These are phyloP conservation scores for Alligator mississippiensis DNA, from an alignment of 2,113 vertebrate species.

Conservation along the genomic window DNA sequence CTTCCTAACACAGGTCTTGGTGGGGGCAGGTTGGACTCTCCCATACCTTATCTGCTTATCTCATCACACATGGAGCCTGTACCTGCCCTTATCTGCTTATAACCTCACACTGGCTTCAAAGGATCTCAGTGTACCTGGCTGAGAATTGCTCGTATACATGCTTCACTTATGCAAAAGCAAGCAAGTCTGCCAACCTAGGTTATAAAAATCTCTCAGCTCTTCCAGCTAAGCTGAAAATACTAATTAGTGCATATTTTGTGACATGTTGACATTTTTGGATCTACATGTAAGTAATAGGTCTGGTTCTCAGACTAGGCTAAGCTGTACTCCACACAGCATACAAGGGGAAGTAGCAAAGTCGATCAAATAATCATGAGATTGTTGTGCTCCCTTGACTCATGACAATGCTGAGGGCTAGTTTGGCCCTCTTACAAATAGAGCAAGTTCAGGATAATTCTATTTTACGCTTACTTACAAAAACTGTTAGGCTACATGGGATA, in stretches of 20 bases:
- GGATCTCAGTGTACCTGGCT: not conserved
- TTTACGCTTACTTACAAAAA: not conserved
- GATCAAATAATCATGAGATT: not conserved
- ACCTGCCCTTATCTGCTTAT: not conserved
- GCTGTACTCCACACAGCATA: not conserved
- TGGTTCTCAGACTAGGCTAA: rapidly evolving
- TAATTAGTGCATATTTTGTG: rapidly evolving
- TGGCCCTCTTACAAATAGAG: not conserved
- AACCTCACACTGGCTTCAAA: not conserved
- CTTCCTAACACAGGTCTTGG: too few relatives aligned
- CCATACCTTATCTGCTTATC: too few relatives aligned
- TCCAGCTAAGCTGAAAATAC: not conserved
- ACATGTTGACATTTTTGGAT: not conserved
- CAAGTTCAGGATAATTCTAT: not conserved
- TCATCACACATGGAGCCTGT: too few relatives aligned
- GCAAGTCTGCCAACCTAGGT: not conserved
- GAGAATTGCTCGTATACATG: too few relatives aligned
- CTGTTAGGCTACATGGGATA: not conserved
- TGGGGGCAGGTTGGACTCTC: too few relatives aligned
- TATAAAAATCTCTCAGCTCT: not conserved
- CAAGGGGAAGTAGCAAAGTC: not conserved
- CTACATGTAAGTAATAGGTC: not conserved
- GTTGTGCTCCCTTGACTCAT: rapidly evolving
- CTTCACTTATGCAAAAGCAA: too few relatives aligned
- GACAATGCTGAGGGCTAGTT: not conserved